These are phyloP conservation scores for Cygnus buccinator DNA, from an alignment of 2,113 vertebrate species.

Conservation along the genomic window DNA sequence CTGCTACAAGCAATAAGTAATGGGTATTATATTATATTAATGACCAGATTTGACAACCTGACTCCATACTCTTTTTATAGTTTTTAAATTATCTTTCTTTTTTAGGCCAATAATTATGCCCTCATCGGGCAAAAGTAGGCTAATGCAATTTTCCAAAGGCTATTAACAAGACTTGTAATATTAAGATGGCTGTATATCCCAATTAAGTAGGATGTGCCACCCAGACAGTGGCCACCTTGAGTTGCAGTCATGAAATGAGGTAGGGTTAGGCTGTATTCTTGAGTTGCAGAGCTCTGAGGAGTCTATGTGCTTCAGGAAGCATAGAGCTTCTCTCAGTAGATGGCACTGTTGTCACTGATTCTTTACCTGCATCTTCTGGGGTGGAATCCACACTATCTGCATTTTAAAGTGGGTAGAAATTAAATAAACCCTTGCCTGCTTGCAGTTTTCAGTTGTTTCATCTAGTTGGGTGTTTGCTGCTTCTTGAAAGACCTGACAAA, in stretches of 20 bases:
- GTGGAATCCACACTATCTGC: background rate
- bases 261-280: background rate
- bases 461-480: background rate
- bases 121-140: background rate
- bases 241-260: background rate
- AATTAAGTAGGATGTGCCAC: background rate
- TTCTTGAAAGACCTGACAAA: background rate
- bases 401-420: background rate
- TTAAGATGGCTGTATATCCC: background rate
- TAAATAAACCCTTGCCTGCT: background rate
- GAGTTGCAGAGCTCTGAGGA: background rate
- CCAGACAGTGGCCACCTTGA: background rate
- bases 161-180: background rate
- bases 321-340: background rate
- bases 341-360: background rate
- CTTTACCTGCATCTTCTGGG: background rate
- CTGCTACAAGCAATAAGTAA: background rate
- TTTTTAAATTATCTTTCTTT: background rate
- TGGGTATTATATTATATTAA: background rate
- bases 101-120: background rate
- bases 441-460: background rate
- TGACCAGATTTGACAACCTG: background rate
- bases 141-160: constrained; percentile 19
- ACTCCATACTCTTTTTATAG: background rate
- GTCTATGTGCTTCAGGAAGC: background rate